phyloP scores from a whole-genome alignment of 2,113 vertebrate species.

The Saccopteryx bilineata region DNA sequence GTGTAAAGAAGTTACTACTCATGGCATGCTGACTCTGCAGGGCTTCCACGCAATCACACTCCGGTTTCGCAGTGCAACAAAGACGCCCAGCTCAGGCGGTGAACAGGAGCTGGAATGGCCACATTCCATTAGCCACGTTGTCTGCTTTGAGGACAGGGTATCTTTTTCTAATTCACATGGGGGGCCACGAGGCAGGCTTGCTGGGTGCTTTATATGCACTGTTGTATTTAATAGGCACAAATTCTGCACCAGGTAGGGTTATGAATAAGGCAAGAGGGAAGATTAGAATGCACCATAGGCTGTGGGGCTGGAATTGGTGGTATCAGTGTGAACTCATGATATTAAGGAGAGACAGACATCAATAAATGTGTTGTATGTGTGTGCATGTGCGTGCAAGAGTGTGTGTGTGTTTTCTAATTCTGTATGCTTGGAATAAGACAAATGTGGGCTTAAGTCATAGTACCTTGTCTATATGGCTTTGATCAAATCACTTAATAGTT shows the following conservation, averaged over 20 bases:
- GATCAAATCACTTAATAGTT: constrained; percentile 35
- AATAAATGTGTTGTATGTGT: not conserved
- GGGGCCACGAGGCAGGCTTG: too few species aligned
- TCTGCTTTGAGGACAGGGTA: not conserved
- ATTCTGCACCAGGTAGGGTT: not conserved
- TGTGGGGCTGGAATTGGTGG: not conserved
- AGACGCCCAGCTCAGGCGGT: not conserved
- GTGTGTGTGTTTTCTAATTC: not conserved
- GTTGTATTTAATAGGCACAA: not conserved
- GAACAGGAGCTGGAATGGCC: not conserved
- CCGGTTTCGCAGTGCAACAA: not conserved
- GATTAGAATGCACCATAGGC: not conserved
- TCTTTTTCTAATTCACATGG: not conserved
- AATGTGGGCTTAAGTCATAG: not conserved
- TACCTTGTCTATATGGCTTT: not conserved
- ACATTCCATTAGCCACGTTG: not conserved
- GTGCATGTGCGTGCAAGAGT: not conserved
- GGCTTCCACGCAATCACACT: not conserved
- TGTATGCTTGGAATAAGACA: not conserved
- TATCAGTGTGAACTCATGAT: not conserved
- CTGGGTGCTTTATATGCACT: not conserved
- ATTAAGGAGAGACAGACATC: not conserved
- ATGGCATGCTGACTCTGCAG: not conserved
- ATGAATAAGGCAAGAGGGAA: not conserved
- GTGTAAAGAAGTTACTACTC: not conserved